These are phyloP conservation scores for Abscondita cerata DNA, from an alignment of 2,888 invertebrate genomes.

Conservation along the genomic window DNA sequence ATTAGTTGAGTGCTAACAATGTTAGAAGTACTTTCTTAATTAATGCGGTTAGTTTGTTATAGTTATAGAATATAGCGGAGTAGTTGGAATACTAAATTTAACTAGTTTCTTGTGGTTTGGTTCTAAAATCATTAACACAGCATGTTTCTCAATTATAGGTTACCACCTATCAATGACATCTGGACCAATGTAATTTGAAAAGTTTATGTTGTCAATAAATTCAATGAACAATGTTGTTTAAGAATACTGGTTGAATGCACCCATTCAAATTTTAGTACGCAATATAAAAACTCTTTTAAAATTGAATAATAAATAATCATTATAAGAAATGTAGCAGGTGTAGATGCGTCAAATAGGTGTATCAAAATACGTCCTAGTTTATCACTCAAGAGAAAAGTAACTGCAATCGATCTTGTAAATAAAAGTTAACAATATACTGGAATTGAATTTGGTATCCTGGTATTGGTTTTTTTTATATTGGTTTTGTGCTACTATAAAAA, in stretches of 20 bases:
- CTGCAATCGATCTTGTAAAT: slow-evolving; percentile 21
- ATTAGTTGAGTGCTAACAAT: too few relatives aligned
- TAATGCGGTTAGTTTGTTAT: slow-evolving; percentile 12
- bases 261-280: neutral
- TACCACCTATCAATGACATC: neutral
- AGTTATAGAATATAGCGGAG: slow-evolving; percentile 3
- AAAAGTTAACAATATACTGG: slow-evolving; percentile 8
- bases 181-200: neutral
- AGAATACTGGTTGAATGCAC: neutral
- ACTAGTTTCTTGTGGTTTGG: slow-evolving; percentile 9
- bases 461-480: slow-evolving; percentile 7
- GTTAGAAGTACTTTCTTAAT: slow-evolving; percentile 6
- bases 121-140: slow-evolving; percentile 1
- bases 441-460: slow-evolving; percentile 7
- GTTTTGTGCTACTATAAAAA: neutral
- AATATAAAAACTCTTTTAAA: neutral
- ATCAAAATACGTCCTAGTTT: slow-evolving; percentile 19
- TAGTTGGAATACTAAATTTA: slow-evolving; percentile 11
- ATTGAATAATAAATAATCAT: slow-evolving; percentile 17
- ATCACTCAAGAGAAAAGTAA: slow-evolving; percentile 18
- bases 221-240: neutral
- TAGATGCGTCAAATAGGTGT: slow-evolving; percentile 15
- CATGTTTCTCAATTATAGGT: slow-evolving; percentile 7
- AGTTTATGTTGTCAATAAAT: neutral
- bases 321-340: slow-evolving; percentile 22